phyloP scores from a whole-genome alignment of 2,888 invertebrate genomes.

The Brassicogethes aeneus region DNA sequence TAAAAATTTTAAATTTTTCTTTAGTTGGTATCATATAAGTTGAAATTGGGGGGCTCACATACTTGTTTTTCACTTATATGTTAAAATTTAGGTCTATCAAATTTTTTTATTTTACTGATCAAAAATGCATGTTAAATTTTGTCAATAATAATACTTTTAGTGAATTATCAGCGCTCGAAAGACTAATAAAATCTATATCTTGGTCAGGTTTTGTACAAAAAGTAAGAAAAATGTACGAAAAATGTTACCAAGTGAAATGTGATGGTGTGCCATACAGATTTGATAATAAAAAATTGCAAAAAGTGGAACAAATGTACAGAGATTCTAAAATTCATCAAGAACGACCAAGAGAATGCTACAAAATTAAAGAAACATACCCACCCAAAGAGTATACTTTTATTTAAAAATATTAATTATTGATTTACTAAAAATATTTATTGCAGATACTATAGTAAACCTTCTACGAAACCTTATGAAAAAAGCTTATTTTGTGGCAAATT shows the following conservation, averaged over 20 bases:
- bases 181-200: slow-evolving; percentile 25
- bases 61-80: not conserved
- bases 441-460: not conserved
- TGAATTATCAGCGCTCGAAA: slow-evolving; percentile 30
- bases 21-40: too few relatives aligned
- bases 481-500: slow-evolving; percentile 2
- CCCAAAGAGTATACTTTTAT: too few relatives aligned
- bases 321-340: not conserved
- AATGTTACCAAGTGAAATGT: too few relatives aligned
- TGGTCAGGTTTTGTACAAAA: slow-evolving; percentile 30
- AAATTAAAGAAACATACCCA: too few relatives aligned
- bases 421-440: too few relatives aligned
- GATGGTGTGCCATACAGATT: too few relatives aligned
- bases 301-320: not conserved
- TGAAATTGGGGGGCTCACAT: too few relatives aligned
- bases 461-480: too few relatives aligned
- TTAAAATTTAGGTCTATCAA: not conserved
- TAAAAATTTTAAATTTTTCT: too few relatives aligned
- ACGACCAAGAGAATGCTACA: not conserved
- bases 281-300: not conserved
- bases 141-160: slow-evolving; percentile 15
- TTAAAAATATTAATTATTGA: too few relatives aligned
- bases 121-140: too few relatives aligned
- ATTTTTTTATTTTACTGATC: slow-evolving; percentile 1
- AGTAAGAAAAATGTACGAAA: slow-evolving; percentile 20